Evolutionary conservation across 2,797 vertebrate species (phyloP).

Genomic region (Scomberomorus guttatus): DNA sequence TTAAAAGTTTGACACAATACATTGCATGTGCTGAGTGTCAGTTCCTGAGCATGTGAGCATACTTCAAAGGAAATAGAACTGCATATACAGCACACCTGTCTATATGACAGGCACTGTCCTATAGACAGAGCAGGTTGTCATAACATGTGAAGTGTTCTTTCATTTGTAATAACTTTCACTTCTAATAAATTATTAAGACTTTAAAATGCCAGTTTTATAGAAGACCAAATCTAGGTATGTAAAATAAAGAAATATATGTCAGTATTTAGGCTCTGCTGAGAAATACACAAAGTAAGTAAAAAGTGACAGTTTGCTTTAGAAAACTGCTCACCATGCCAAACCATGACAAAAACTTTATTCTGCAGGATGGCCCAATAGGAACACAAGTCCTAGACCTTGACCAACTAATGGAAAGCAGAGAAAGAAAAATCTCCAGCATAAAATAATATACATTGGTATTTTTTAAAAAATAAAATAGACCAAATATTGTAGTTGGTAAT

Average conservation of each 20-base stretch:
- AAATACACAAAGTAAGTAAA: not conserved
- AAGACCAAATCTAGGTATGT: slow-evolving; percentile 1
- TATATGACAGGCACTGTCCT: slow-evolving; percentile 51
- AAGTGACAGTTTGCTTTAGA: slow-evolving; percentile 1
- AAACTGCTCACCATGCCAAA: not conserved
- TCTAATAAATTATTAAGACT: slow-evolving; percentile 48
- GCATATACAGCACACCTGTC: slow-evolving; percentile 17
- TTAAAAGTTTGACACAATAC: slow-evolving; percentile 38
- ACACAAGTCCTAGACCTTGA: too few species aligned
- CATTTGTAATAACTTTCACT: slow-evolving; percentile 41
- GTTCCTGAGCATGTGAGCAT: slow-evolving; percentile 55
- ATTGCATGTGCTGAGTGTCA: slow-evolving; percentile 40
- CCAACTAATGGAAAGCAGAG: not conserved
- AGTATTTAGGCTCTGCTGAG: not conserved
- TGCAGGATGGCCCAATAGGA: not conserved
- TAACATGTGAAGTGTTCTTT: slow-evolving; percentile 31
- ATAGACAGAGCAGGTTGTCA: slow-evolving; percentile 32
- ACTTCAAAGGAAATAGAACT: slow-evolving; percentile 57
- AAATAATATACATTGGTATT: not conserved
- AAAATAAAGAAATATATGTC: not conserved
- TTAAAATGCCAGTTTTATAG: slow-evolving; percentile 25
- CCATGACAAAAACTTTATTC: not conserved
- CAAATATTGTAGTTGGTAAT: not conserved
- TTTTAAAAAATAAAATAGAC: not conserved
- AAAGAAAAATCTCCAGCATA: not conserved